These are phyloP conservation scores for Sinocyclocheilus maitianheensis DNA, from an alignment of 2,113 vertebrate genomes.

Conservation along the genomic window DNA sequence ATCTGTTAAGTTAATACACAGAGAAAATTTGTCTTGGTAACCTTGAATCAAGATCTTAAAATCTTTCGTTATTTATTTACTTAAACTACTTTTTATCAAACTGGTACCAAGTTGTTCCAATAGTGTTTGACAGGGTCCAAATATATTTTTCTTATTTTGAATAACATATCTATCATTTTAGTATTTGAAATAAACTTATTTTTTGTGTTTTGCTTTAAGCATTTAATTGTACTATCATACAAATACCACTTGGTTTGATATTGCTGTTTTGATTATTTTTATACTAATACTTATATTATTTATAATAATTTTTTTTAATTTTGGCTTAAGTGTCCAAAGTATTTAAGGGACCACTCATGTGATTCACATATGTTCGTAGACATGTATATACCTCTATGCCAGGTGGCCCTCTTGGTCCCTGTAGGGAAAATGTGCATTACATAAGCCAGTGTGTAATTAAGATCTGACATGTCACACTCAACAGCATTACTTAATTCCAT, in stretches of 20 bases:
- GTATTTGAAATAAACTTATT: neutral
- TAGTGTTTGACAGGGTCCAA: neutral
- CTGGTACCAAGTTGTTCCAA: neutral
- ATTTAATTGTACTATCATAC: neutral
- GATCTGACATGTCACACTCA: neutral
- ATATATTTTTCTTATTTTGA: neutral
- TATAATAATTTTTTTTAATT: neutral
- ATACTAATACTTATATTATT: neutral
- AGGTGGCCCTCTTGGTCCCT: conserved; percentile 78
- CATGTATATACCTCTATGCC: conserved; percentile 72
- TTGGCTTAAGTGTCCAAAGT: neutral
- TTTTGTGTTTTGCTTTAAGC: neutral
- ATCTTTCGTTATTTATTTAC: too few relatives aligned
- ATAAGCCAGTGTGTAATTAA: neutral
- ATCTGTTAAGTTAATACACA: too few relatives aligned
- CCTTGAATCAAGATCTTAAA: too few relatives aligned
- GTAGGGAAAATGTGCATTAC: conserved; percentile 5
- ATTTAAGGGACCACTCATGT: neutral
- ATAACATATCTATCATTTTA: neutral
- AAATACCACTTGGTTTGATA: neutral
- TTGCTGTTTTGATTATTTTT: neutral
- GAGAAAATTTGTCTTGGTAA: too few relatives aligned
- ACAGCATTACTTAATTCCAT: neutral
- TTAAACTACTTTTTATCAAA: neutral
- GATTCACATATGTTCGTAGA: neutral